These are phyloP conservation scores for Polypedilum vanderplanki DNA, from an alignment of 1,140 invertebrate species.

Conservation along the genomic window DNA sequence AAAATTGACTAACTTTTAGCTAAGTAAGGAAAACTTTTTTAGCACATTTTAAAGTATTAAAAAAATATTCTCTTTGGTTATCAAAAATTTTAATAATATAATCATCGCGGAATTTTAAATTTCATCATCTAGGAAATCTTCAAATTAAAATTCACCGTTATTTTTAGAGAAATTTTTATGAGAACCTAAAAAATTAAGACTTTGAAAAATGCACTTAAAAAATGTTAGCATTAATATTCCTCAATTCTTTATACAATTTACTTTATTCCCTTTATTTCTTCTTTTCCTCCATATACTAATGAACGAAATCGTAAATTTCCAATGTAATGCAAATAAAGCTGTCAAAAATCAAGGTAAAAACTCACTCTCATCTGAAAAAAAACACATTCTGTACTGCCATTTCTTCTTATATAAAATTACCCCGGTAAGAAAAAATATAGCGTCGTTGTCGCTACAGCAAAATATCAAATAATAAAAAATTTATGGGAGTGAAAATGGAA, in stretches of 20 bases:
- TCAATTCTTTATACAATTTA: not conserved
- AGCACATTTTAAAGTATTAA: too few species aligned
- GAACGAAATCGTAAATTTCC: conserved; percentile 6
- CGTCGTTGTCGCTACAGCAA: not conserved
- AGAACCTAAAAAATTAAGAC: too few species aligned
- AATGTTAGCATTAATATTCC: too few species aligned
- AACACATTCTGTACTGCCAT: not conserved
- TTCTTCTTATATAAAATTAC: not conserved
- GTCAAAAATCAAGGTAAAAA: not conserved
- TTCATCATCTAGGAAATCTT: too few species aligned
- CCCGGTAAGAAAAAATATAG: not conserved
- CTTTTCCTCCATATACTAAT: not conserved
- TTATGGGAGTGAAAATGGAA: not conserved
- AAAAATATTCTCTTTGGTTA: too few species aligned
- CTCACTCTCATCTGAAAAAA: not conserved
- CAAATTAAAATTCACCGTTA: too few species aligned
- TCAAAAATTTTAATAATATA: too few species aligned
- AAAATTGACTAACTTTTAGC: too few species aligned
- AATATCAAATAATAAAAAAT: conserved; percentile 9
- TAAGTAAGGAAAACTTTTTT: too few species aligned
- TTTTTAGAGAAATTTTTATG: too few species aligned
- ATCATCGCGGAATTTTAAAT: too few species aligned
- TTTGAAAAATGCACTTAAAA: too few species aligned
- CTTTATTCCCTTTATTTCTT: not conserved
- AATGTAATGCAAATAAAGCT: conserved; percentile 13